Evolutionary conservation across 1,140 invertebrate genomes (phyloP).

Genomic region (Mya arenaria): DNA sequence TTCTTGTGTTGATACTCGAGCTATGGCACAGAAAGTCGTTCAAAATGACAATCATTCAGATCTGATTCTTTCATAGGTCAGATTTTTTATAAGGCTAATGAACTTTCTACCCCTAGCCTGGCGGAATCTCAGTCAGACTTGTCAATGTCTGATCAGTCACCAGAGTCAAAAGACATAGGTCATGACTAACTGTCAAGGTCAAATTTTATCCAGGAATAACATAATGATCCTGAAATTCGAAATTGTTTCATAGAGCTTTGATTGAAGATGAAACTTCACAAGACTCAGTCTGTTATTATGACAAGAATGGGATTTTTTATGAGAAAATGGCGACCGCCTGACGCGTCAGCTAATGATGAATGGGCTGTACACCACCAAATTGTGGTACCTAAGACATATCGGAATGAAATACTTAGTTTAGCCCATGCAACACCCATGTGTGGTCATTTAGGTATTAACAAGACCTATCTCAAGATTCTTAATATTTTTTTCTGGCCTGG

Average conservation of each 20-base stretch:
- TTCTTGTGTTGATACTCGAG: conserved; percentile 51
- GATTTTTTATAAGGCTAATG: neutral
- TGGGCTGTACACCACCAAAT: neutral
- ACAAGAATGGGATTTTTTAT: neutral
- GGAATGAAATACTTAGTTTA: conserved; percentile 1
- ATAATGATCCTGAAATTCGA: neutral
- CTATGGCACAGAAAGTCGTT: conserved; percentile 50
- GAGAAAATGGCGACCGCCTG: conserved; percentile 3
- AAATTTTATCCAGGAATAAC: neutral
- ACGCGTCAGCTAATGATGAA: neutral
- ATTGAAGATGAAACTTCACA: conserved; percentile 18
- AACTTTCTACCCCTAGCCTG: neutral
- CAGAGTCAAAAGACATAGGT: neutral
- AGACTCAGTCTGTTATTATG: neutral
- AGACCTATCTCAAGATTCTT: conserved; percentile 18
- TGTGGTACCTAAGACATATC: neutral
- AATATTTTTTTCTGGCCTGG: conserved; percentile 14
- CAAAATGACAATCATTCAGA: neutral
- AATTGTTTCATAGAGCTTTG: conserved; percentile 3
- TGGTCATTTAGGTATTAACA: conserved; percentile 18
- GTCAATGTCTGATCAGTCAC: no score
- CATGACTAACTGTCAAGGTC: neutral
- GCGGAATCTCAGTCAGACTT: neutral
- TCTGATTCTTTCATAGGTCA: neutral
- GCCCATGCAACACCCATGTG: neutral